Evolutionary conservation across 1,140 invertebrate species (phyloP).

Genomic region (Nebria ingens): DNA sequence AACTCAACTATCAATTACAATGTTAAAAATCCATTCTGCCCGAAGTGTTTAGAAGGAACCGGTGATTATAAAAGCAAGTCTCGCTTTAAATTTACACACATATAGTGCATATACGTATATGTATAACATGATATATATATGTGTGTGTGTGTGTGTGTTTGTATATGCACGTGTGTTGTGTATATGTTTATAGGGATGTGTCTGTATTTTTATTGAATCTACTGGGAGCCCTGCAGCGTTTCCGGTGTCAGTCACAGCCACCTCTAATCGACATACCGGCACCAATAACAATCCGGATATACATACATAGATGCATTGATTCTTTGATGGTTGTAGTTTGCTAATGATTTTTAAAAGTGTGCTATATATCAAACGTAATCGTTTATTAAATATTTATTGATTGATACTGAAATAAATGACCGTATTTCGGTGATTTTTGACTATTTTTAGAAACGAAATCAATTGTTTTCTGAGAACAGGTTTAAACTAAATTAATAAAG

Average conservation of each 20-base stretch:
- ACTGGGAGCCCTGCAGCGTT: constrained; percentile 1
- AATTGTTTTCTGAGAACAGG: no score
- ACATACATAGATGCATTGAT: background rate
- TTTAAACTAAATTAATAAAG: no score
- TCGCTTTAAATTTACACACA: no score
- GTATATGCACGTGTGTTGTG: constrained; percentile 1
- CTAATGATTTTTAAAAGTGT: background rate
- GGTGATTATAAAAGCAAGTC: no score
- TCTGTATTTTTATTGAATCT: constrained; percentile 9
- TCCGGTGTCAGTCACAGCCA: background rate
- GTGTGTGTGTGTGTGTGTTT: background rate
- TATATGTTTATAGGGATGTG: constrained; percentile 2
- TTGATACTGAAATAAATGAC: no score
- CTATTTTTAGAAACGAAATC: no score
- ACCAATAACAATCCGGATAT: background rate
- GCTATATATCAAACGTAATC: background rate
- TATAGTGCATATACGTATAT: background rate
- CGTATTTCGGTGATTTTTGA: no score
- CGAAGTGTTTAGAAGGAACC: no score
- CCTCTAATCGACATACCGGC: background rate
- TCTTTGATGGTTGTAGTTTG: background rate
- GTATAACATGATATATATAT: background rate
- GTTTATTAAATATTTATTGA: no score
- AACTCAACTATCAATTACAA: no score
- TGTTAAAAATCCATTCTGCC: no score